Base-by-base conservation (phyloP, 2,797 vertebrate genomes). In the Tokudaia muenninki region DNA sequence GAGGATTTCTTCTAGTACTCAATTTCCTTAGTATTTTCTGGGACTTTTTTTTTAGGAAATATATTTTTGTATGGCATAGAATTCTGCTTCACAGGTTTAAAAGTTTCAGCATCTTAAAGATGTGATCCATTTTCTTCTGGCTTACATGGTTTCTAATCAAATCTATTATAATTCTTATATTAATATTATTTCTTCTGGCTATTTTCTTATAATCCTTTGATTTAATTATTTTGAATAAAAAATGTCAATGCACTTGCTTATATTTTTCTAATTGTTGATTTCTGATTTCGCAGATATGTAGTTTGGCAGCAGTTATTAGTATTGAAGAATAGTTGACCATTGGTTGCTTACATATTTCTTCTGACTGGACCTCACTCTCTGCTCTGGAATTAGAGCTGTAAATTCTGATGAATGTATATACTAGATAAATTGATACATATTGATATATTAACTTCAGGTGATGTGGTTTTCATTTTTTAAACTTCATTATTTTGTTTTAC, bases 21-120 rank as follows among this genome's bases (percentile, higher is more conserved):
- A 47, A 90, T 75, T 95, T 92, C 14, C 19, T 92, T n/a, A 26
- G 6, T 87, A 92, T 41, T 95, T 91, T 93, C 44, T 88, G 37
- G 77, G 65, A 67, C 12, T 74, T 1, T 94, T 88, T 11, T 29
- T 63, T 75, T 72, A 86, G 21, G 34, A 93, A 95, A 75, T 78
- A 83, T 31, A 19, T 90, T 83, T 94, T 88, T 88, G 2, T 52
- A 77, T 70, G 17, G 10, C 26, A 41, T 52, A 50, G n/a, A 83
- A 78, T 78, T 90, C n/a, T 82, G 13, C 37, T 74, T 93, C 59
- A 86, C 37, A 57, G 29, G 24, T 72, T 65, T 61, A 14, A 11
- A 80, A 55, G 19, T 26, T 12, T 50, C 12, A 82, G 21, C 47
- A 86, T 47, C 75, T 88, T 47, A 55, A 90, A 84, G n/a, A 90